Evolutionary conservation across 2,888 invertebrate species (phyloP), one percentile per base, ranked within the genome.

Genomic region (Clivina fossor): DNA sequence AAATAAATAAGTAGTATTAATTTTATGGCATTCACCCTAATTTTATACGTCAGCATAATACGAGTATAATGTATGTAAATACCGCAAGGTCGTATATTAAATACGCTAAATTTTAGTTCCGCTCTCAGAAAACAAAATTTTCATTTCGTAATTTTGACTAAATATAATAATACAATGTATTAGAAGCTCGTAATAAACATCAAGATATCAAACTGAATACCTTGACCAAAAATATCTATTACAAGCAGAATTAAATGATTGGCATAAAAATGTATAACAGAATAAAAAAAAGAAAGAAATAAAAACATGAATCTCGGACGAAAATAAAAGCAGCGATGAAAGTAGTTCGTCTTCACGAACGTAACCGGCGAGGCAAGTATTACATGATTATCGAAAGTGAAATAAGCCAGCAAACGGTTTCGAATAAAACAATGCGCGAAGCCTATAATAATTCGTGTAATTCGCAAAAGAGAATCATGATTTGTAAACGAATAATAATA

Each of bases 331-430:
- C 11, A 40, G 40, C 30, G 13, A 30, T 22, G 40, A 40, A 40
- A 40, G 40, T 19, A 40, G 20, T 19, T 19, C 22, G 19, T 19
- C 9, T 16, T 22, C 19, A 20, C 30, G n/a, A n/a, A n/a, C n/a
- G n/a, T n/a, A n/a, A n/a, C n/a, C n/a, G n/a, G n/a, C n/a, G 9
- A 9, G n/a, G 30, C 4, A 9, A 7, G 20, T 7, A 40, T 40
- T 40, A 40, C 40, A 22, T 40, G 20, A 40, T 19, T 11, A 40
- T 20, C 20, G 40, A 40, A 40, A 40, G 40, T 40, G 40, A 40
- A 40, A 37, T 11, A 40, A 20, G n/a, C 40, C 26, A n/a, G n/a
- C n/a, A n/a, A n/a, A n/a, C n/a, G n/a, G n/a, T n/a, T n/a, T n/a
- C n/a, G n/a, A n/a, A n/a, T n/a, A n/a, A n/a, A n/a, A n/a, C n/a